phyloP scores from a whole-genome alignment of 2,888 invertebrate species.

The Clitarchus hookeri region DNA sequence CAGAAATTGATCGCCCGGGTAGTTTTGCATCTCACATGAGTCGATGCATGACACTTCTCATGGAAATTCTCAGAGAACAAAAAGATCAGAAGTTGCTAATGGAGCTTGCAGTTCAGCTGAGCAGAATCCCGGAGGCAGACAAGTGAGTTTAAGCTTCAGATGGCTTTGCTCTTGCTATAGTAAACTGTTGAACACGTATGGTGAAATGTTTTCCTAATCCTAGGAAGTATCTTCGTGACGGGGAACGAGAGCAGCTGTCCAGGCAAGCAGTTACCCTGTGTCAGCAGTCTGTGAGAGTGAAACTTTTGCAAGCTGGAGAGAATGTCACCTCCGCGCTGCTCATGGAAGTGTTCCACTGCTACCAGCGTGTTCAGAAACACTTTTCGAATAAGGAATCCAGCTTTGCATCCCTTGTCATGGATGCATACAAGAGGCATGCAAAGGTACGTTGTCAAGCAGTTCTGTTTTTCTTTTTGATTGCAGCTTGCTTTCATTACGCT shows the following conservation, averaged over 20 bases:
- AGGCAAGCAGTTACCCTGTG: conserved; percentile 78
- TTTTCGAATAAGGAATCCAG: conserved; percentile 61
- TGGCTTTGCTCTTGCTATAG: neutral
- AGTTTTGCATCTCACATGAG: conserved; percentile 91
- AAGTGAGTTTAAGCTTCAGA: conserved; percentile 62
- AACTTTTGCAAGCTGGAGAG: conserved; percentile 43
- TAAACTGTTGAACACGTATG: too few species aligned
- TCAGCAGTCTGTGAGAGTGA: conserved; percentile 65
- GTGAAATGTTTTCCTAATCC: conserved; percentile 40
- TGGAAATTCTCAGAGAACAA: conserved; percentile 78
- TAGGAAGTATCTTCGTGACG: conserved; percentile 82
- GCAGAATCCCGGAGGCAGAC: conserved; percentile 80
- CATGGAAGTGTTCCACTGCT: conserved; percentile 66
- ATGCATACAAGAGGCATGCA: conserved; percentile 70
- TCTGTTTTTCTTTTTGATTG: conserved; percentile 5
- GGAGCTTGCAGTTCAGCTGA: conserved; percentile 77
- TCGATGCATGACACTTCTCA: conserved; percentile 77
- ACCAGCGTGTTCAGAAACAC: conserved; percentile 71
- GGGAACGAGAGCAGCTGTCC: conserved; percentile 79
- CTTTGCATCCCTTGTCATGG: conserved; percentile 68
- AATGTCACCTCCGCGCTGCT: conserved; percentile 53
- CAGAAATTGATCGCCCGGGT: conserved; percentile 90
- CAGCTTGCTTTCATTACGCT: too few species aligned
- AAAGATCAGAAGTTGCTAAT: conserved; percentile 80
- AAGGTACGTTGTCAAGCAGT: conserved; percentile 55